Evolutionary conservation across 1,140 invertebrate genomes (phyloP), one percentile per base, ranked within the genome.

Genomic region (Tetramorium alpestre): DNA sequence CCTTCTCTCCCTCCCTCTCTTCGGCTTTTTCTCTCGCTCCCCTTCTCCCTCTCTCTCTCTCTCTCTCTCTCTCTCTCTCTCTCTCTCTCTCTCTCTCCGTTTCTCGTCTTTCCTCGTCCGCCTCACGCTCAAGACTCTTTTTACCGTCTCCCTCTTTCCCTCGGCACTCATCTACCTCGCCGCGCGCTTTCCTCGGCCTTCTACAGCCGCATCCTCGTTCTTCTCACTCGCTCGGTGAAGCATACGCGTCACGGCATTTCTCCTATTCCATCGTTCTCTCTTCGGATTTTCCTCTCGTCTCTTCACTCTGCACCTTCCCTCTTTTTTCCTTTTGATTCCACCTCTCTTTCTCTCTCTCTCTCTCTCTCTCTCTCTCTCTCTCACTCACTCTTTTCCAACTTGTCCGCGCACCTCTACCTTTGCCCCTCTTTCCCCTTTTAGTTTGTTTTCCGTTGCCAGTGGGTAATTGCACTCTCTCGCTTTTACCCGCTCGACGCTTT

Each of bases 391-490:
- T 81, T 62, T 76, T 56, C 47, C 38, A 25, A 62, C 54, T 69
- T 84, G 54, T 75, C 38, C 64, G 49, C 54, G 65, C 54, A 38
- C 28, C 54, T 64, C 70, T 60, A 76, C 87, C 86, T 88, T 70
- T 73, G 75, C 72, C 70, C 82, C 84, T 86, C 73, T 88, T 88
- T 86, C 84, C 89, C 91, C 89, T 91, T 94, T 93, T 93, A 88
- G 92, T 94, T 94, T 94, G 90, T 94, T 95, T 94, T 93, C 90
- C 92, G 87, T 92, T 88, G 93, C 93, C 93, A 89, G 87, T 90
- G 91, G 93, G 93, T 95, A 95, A 95, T 95, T 94, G 93, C 92
- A 88, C 92, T 93, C 92, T 93, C 91, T 93, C 91, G 91, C 93
- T 94, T 93, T 93, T 93, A 92, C 93, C 87, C 91, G 87, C 86